A percentile compares a stretch with the other conserved stretches of the same genome.
phyloP scores from a whole-genome alignment of 2,113 vertebrate species.

The Oncorhynchus mykiss region DNA sequence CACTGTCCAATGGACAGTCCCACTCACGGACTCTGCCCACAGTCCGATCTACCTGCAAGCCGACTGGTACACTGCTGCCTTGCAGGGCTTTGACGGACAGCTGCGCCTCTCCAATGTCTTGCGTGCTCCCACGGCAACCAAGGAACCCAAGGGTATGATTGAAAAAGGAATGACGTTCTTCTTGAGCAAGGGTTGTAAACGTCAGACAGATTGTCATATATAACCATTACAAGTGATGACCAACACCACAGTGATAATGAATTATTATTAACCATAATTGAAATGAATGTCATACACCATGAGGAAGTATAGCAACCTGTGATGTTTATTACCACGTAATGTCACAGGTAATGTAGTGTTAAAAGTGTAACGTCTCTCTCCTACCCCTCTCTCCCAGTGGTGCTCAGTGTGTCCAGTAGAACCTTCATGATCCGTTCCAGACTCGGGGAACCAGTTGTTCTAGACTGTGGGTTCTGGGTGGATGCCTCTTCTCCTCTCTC shows the following conservation, averaged over 20 bases:
- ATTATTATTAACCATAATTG: too few species aligned
- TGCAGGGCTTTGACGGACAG: background rate
- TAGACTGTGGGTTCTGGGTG: slow-evolving; percentile 77
- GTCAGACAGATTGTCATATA: slow-evolving; percentile 34
- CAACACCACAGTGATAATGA: too few species aligned
- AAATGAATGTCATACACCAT: too few species aligned
- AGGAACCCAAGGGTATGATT: background rate
- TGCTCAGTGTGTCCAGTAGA: slow-evolving; percentile 76
- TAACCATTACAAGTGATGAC: slow-evolving; percentile 63
- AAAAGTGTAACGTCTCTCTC: background rate
- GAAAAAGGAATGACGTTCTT: slow-evolving; percentile 68
- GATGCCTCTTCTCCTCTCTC: slow-evolving; percentile 62
- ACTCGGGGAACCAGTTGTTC: slow-evolving; percentile 67
- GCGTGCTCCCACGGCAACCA: background rate
- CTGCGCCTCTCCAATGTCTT: background rate
- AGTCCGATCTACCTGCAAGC: slow-evolving; percentile 81
- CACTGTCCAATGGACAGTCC: slow-evolving; percentile 68
- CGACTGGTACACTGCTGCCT: slow-evolving; percentile 65
- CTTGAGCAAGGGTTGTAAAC: slow-evolving; percentile 59
- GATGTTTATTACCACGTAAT: background rate
- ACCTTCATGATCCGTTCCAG: slow-evolving; percentile 55
- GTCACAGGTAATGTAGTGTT: background rate
- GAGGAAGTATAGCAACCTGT: background rate
- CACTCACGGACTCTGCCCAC: slow-evolving; percentile 65
- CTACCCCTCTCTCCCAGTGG: slow-evolving; percentile 57